Evolutionary conservation across 2,113 vertebrate species (phyloP), one percentile per base, ranked within the genome.

Genomic region (Notiomystis cincta): DNA sequence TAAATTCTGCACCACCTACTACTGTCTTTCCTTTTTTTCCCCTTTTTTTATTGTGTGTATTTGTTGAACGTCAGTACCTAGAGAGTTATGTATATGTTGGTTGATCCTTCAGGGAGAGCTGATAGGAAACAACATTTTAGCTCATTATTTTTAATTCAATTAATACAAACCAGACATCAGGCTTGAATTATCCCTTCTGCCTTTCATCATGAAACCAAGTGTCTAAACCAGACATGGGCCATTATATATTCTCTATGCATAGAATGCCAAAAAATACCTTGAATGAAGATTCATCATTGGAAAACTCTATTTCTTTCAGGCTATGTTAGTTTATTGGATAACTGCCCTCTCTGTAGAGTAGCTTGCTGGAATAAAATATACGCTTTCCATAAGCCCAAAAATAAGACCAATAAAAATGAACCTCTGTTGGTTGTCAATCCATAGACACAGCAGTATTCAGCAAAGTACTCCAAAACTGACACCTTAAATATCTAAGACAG

Each of bases 141-240:
- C 8, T 93, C 33, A 69, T 91, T 76, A 79, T 84, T 89, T 91
- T 92, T 48, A 89, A 92, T 82, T 87, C 62, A 71, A 89, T 95
- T 94, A 95, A 95, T 89, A 85, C 69, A 80, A 89, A 90, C 15
- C 79, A 91, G 87, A 54, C 58, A 88, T 72, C 18, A 80, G 64
- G 45, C 42, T 94, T 90, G 62, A 92, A 87, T 94, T 82, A 83
- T 47, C 54, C 13, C 25, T 94, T 45, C 79, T 86, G 82, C 30
- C 33, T 86, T 86, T 93, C 37, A 40, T 84, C 50, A 70, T 18
- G n/a, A 83, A 92, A 81, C 69, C 28, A 89, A 76, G 33, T 76
- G 31, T 72, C 70, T 93, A 89, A 82, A 90, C 38, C 47, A 84
- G 76, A 89, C 44, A 90, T 38, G 7, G 24, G 12, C 13, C 37